Conservation (phyloP, 2,113 vertebrate species). For the Cyanoliseus patagonus region DNA sequence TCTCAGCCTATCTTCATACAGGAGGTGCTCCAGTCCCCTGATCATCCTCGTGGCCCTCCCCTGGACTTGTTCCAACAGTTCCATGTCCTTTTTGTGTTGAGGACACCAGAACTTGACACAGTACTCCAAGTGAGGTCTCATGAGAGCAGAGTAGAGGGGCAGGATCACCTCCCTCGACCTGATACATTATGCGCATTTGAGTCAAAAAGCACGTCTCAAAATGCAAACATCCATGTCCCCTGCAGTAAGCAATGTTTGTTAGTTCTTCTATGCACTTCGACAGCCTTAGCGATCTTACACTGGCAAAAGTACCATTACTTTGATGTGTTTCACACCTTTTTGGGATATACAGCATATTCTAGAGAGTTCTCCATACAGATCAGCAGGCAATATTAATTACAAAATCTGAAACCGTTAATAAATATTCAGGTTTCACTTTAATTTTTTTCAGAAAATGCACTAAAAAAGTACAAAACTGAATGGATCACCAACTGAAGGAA, state of each 20-base stretch:
- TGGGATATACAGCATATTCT: neutral
- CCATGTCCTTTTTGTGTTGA: no score
- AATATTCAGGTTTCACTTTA: neutral
- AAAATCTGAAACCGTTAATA: neutral
- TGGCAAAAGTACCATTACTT: neutral
- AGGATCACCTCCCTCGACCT: no score
- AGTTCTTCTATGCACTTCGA: neutral
- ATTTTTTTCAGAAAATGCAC: neutral
- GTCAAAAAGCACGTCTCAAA: neutral
- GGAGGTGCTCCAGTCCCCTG: no score
- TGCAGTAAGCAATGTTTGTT: neutral
- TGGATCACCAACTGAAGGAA: neutral
- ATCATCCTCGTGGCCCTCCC: no score
- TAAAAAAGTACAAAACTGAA: neutral
- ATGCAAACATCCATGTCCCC: accelerated
- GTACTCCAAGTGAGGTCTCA: no score
- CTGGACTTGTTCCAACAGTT: no score
- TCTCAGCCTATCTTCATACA: no score
- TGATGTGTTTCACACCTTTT: neutral
- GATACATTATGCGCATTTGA: neutral
- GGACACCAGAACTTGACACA: no score
- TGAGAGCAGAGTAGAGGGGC: no score
- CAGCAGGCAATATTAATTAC: neutral
- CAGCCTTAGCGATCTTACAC: neutral
- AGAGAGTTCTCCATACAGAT: neutral